These are phyloP conservation scores for Agonopterix subpropinquella DNA, from an alignment of 2,888 invertebrate species.

Conservation along the genomic window DNA sequence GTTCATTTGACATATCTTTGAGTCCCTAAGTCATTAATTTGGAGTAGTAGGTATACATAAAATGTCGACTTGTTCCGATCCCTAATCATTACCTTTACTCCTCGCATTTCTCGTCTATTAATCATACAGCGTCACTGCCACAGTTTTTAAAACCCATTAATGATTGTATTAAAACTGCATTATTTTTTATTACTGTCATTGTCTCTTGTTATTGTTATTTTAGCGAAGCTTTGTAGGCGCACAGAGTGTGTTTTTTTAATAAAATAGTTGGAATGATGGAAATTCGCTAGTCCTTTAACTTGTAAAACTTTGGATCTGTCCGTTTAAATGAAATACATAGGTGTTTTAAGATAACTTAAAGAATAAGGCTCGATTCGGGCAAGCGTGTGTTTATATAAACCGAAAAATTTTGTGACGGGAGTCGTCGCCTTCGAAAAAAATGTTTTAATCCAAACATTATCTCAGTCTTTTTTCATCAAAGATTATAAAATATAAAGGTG, in stretches of 20 bases:
- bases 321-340: conserved; percentile 44
- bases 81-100: conserved; percentile 9
- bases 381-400: neutral
- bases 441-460: too few species aligned
- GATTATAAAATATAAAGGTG: too few species aligned
- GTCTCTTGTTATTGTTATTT: conserved; percentile 58
- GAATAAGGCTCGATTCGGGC: conserved; percentile 14
- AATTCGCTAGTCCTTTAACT: conserved; percentile 65
- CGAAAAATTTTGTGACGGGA: too few species aligned
- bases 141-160: conserved; percentile 7
- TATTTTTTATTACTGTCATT: conserved; percentile 41
- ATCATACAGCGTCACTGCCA: conserved; percentile 12
- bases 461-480: too few species aligned
- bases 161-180: conserved; percentile 22
- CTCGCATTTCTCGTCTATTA: conserved; percentile 15
- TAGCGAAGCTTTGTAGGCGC: conserved; percentile 56
- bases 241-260: conserved; percentile 29
- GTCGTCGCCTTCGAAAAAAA: too few species aligned
- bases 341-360: conserved; percentile 59
- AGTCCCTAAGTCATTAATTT: too few species aligned
- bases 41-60: too few species aligned
- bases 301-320: conserved; percentile 67
- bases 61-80: too few species aligned
- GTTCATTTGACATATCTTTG: too few species aligned
- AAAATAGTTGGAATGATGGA: conserved; percentile 11